Evolutionary conservation across 2,888 invertebrate species (phyloP), one percentile per base, ranked within the genome.

Genomic region (Cryptosula pallasiana): DNA sequence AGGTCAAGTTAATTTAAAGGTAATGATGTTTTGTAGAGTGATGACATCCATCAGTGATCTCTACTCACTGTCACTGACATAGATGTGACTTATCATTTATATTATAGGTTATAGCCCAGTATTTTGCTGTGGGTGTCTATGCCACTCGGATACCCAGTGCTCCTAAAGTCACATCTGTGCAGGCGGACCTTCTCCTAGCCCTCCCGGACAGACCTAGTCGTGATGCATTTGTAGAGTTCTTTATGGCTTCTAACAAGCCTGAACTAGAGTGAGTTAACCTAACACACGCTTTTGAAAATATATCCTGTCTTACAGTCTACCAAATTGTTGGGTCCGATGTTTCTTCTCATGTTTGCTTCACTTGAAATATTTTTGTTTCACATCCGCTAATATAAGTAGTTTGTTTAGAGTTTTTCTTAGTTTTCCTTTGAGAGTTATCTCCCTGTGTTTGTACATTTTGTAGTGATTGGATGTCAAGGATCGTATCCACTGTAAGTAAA

Each of bases 211-310:
- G 45, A 54, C 70, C 70, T 2, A 70, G 70, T 23, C 13, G 70
- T 9, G 70, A 70, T 54, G 70, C 70, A 5, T 54, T 36, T 54
- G 70, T 70, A 54, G 70, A 70, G 70, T 70, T 70, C 45, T 54
- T 70, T 25, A 36, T 70, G 45, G 70, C 70, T 5, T 36, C 23
- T 25, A 70, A 5, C 5, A 54, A 70, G 16, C 70, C 20, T 5
- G 70, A 70, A 29, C 45, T 70, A 23, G 70, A 54, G 70, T 70
- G 23, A 70, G 70, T 54, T 9, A n/a, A 20, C 16, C 20, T 29
- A n/a, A n/a, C n/a, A n/a, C n/a, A n/a, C n/a, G n/a, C n/a, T n/a
- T n/a, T n/a, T n/a, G n/a, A n/a, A n/a, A n/a, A n/a, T n/a, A n/a
- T n/a, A n/a, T n/a, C n/a, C n/a, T n/a, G n/a, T n/a, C n/a, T n/a